Evolutionary conservation across 2,888 invertebrate genomes (phyloP).

Genomic region (Automeris io): DNA sequence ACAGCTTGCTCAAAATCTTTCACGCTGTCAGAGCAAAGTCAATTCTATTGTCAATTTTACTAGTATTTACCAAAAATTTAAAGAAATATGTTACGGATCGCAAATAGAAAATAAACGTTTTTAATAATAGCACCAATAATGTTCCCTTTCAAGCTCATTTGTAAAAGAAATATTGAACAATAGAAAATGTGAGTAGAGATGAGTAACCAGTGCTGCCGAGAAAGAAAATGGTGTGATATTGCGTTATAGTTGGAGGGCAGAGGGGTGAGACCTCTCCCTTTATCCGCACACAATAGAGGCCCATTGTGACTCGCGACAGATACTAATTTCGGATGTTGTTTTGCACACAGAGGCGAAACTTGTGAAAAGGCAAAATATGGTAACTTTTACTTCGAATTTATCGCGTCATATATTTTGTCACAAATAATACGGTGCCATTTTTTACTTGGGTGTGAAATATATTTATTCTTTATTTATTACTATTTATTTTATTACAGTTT

Average conservation of each 20-base stretch:
- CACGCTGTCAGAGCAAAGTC: no score
- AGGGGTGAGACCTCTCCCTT: constrained; percentile 36
- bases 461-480: no score
- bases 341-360: constrained; percentile 37
- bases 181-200: constrained; percentile 30
- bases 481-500: no score
- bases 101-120: background rate
- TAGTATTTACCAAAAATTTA: no score
- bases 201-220: constrained; percentile 35
- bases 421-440: constrained; percentile 2
- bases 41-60: no score
- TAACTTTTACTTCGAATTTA: constrained; percentile 8
- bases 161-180: constrained; percentile 41
- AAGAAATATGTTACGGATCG: no score
- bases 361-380: constrained; percentile 25
- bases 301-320: constrained; percentile 52
- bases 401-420: constrained; percentile 4
- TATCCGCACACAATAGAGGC: constrained; percentile 43
- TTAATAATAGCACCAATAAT: background rate
- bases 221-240: constrained; percentile 40
- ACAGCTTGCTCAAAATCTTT: no score
- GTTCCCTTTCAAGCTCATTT: constrained; percentile 29
- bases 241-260: constrained; percentile 39
- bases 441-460: background rate
- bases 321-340: constrained; percentile 54